Evolutionary conservation across 2,888 invertebrate species (phyloP), one percentile per base, ranked within the genome.

Genomic region (Drepana falcataria): DNA sequence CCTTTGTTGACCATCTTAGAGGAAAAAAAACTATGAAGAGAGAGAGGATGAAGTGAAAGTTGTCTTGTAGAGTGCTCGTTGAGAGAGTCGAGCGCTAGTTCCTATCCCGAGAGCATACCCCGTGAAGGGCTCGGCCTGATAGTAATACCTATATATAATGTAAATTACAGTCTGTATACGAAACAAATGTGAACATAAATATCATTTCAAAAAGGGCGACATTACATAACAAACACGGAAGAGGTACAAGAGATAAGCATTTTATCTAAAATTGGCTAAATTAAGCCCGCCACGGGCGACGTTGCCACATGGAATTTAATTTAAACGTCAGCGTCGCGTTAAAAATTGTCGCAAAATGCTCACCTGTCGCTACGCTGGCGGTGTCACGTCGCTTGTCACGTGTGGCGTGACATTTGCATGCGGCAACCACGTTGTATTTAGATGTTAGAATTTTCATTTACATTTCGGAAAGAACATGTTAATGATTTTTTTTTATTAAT

Each of bases 211-310:
- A 21, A 21, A 21, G 21, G 21, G 21, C 21, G 21, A 21, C 21
- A 21, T 21, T 21, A 21, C 21, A 21, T 21, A 21, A 21, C 21
- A 21, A 21, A 21, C 21, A 59, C 62, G 67, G 64, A 64, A 62
- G 69, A 81, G 81, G 79, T 77, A 21, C 21, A 71, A 74, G 71
- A 81, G 77, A 82, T 82, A 84, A 83, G 79, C 79, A 66, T 77
- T 81, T 79, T 73, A 74, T 76, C 77, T 76, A 71, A 77, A 86
- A 86, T 85, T 85, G 83, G 73, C 78, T 79, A 81, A 85, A 86
- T 86, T 83, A 86, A 80, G 79, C 73, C 72, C 60, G 68, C 58
- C 61, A 59, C 61, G 64, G 64, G 66, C 70, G 65, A 67, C 65
- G 62, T 54, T 64, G 63, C 67, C 64, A 65, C 52, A 63, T 55